phyloP scores from a whole-genome alignment of 2,888 invertebrate species.

The Eupithecia centaureata region DNA sequence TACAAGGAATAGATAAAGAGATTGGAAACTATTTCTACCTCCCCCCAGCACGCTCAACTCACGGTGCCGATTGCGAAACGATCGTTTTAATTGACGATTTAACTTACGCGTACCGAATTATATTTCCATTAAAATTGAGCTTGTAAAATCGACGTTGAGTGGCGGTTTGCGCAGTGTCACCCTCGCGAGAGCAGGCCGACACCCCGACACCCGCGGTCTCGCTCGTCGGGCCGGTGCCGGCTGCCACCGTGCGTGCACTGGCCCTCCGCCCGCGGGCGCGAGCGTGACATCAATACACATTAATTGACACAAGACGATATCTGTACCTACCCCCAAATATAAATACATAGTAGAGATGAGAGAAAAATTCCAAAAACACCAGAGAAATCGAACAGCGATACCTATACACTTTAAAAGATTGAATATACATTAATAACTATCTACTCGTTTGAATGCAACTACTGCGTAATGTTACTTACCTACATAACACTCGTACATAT shows the following conservation, averaged over 20 bases:
- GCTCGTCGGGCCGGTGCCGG: background rate
- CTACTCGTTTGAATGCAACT: conserved; percentile 69
- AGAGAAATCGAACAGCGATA: conserved; percentile 74
- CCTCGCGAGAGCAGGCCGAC: conserved; percentile 54
- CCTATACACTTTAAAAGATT: conserved; percentile 73
- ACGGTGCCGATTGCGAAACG: conserved; percentile 46
- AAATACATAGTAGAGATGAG: conserved; percentile 67
- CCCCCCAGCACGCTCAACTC: conserved; percentile 57
- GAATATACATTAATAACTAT: conserved; percentile 75
- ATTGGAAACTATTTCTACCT: conserved; percentile 50
- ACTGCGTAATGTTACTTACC: conserved; percentile 73
- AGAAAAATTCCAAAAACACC: conserved; percentile 69
- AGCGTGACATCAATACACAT: conserved; percentile 54
- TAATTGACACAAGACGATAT: conserved; percentile 82
- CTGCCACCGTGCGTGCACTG: too few relatives aligned
- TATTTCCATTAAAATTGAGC: conserved; percentile 77
- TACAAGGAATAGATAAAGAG: conserved; percentile 50
- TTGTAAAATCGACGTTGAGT: conserved; percentile 75
- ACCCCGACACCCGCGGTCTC: conserved; percentile 27
- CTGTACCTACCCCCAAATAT: conserved; percentile 74
- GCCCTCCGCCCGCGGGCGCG: conserved; percentile 43
- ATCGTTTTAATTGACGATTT: conserved; percentile 76
- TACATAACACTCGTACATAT: conserved; percentile 74
- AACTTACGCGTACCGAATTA: conserved; percentile 76
- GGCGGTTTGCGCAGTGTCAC: conserved; percentile 51